Conservation (phyloP, 2,797 vertebrate genomes). For the Bryconaethiops microstoma region DNA sequence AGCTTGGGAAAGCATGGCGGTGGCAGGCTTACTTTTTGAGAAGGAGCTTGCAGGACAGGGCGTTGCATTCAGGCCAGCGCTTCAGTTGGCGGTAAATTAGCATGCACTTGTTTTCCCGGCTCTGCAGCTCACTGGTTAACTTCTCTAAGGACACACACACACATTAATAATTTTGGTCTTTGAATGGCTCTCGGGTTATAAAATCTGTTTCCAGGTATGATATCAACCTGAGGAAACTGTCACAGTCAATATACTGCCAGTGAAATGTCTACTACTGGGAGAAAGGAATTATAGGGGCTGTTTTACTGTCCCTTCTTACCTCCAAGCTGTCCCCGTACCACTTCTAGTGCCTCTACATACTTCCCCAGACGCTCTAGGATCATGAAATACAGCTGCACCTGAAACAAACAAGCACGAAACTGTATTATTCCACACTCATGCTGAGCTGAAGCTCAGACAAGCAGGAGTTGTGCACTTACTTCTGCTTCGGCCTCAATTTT, state of each 20-base stretch:
- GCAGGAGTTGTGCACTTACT: conserved; percentile 72
- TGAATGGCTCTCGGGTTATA: neutral
- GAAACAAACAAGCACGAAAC: conserved; percentile 24
- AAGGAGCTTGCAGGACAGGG: conserved; percentile 88
- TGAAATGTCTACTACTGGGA: neutral
- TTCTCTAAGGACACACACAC: conserved; percentile 80
- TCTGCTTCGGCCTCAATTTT: conserved; percentile 99
- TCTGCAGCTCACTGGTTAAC: conserved; percentile 96
- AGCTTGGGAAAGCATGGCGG: neutral
- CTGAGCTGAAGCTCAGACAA: neutral
- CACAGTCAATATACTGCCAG: neutral
- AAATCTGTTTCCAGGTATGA: neutral
- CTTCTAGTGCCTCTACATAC: conserved; percentile 92
- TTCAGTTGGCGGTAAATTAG: conserved; percentile 90
- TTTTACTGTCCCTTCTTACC: conserved; percentile 73
- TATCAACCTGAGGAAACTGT: neutral
- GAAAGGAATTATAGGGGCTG: neutral
- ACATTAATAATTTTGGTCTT: conserved; percentile 8
- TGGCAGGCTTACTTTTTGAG: conserved; percentile 87
- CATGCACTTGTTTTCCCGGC: conserved; percentile 96
- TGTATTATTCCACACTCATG: neutral
- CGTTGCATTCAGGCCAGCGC: conserved; percentile 93
- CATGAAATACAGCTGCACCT: conserved; percentile 99
- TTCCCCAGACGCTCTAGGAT: conserved; percentile 96
- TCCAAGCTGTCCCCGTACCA: conserved; percentile 93